Evolutionary conservation across 2,113 vertebrate species (phyloP).

Genomic region (Serinus canaria): DNA sequence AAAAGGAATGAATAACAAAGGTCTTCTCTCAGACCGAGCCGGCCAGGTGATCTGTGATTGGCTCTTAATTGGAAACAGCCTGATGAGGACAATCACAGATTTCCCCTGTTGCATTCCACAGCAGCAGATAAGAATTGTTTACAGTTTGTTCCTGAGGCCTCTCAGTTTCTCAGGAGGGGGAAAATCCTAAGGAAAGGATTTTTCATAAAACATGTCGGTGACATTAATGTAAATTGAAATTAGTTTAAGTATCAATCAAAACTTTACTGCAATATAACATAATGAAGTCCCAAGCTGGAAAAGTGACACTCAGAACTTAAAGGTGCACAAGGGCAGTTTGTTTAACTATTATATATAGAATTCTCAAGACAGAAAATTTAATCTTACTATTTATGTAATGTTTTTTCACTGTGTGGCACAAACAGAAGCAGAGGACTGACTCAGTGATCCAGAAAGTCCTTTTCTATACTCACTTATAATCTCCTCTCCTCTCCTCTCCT

Average conservation of each 20-base stretch:
- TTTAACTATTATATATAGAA: neutral
- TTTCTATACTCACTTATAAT: neutral
- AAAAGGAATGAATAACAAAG: no score
- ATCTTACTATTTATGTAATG: neutral
- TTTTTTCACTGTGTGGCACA: neutral
- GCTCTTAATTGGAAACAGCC: no score
- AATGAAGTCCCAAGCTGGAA: neutral
- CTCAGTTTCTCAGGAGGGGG: no score
- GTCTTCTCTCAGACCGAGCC: no score
- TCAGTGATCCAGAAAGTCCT: neutral
- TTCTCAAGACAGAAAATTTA: neutral
- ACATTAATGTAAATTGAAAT: neutral
- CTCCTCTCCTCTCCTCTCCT: neutral
- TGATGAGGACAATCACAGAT: no score
- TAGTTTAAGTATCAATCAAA: neutral
- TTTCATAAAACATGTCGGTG: no score
- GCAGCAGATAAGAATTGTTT: no score
- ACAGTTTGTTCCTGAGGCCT: no score
- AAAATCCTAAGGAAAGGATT: no score
- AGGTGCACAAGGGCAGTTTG: neutral
- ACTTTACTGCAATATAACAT: neutral
- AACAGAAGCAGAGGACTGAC: neutral
- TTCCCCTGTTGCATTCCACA: no score
- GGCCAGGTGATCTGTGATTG: no score
- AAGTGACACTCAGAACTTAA: neutral